phyloP scores from a whole-genome alignment of 2,113 vertebrate species.

The Periophthalmus modestus region DNA sequence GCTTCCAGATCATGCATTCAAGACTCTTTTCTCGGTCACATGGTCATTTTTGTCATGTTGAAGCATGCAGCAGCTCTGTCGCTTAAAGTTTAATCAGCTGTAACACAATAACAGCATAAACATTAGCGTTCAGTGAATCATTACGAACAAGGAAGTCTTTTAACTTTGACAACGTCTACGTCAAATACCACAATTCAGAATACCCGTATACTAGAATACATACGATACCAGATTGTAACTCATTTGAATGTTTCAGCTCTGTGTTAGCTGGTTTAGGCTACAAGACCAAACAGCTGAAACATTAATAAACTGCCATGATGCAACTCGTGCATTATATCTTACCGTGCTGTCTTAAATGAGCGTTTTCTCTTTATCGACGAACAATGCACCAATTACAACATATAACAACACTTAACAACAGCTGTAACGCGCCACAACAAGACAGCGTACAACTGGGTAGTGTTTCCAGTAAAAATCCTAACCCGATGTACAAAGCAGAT shows the following conservation, averaged over 20 bases:
- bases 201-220: background rate
- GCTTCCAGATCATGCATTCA: conserved; percentile 66
- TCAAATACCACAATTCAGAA: background rate
- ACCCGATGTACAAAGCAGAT: conserved; percentile 28
- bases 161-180: background rate
- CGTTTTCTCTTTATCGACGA: background rate
- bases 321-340: conserved; percentile 11
- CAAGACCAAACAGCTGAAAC: conserved; percentile 25
- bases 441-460: conserved; percentile 10
- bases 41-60: conserved; percentile 50
- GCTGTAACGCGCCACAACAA: background rate
- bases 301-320: background rate
- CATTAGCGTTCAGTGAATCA: conserved; percentile 9
- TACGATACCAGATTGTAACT: background rate
- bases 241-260: background rate
- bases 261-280: conserved; percentile 20
- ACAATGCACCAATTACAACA: background rate
- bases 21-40: conserved; percentile 61
- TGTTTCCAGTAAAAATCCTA: conserved; percentile 47
- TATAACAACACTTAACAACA: conserved; percentile 15
- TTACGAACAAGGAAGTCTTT: background rate
- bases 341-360: conserved; percentile 20
- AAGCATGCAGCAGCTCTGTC: conserved; percentile 36
- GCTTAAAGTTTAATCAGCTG: conserved; percentile 45
- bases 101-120: conserved; percentile 28